Base-by-base conservation (phyloP, 2,888 invertebrate genomes). In the Erebia ligea region DNA sequence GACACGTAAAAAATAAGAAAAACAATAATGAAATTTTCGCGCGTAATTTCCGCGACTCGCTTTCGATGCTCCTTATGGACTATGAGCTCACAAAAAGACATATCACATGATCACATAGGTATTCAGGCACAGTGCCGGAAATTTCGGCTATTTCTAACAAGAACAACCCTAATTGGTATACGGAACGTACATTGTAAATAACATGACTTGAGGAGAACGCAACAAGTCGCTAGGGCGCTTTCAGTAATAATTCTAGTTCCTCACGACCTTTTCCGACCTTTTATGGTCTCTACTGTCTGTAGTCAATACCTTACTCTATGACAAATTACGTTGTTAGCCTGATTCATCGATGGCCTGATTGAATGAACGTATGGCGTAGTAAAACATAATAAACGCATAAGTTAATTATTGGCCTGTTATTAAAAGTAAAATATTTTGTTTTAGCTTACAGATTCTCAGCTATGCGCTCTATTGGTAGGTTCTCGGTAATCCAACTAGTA, bases 211-310 rank as follows among this genome's bases (percentile, higher is more conserved):
- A 71, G 63, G 64, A 56, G 74, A 78, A 82, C 82, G 91, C 91
- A 91, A 91, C 91, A 91, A 90, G 91, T 91, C 85, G 84, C 78
- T 78, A 75, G 81, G 80, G 78, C 77, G 79, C 65, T 50, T 56
- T 78, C 77, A 76, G 74, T 66, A 73, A 65, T 61, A 73, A 65
- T 61, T 75, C 71, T 79, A 77, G 76, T 78, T 79, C 80, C 79
- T 76, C 78, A 83, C 81, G 84, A 85, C 83, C 85, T 84, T 77
- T 85, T 84, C 77, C 85, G 82, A 78, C 79, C 80, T 80, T 86
- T 85, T 85, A 84, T 78, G 82, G 83, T 79, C 79, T 84, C 84
- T 79, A 77, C 42, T 48, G 40, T 62, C 42, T 61, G 61, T 34
- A 58, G 57, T 45, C 42, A 19, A 61, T 17, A 45, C 17, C 1